Evolutionary conservation across 2,888 invertebrate genomes (phyloP), one percentile per base, ranked within the genome.

Genomic region (Lathronympha strigana): DNA sequence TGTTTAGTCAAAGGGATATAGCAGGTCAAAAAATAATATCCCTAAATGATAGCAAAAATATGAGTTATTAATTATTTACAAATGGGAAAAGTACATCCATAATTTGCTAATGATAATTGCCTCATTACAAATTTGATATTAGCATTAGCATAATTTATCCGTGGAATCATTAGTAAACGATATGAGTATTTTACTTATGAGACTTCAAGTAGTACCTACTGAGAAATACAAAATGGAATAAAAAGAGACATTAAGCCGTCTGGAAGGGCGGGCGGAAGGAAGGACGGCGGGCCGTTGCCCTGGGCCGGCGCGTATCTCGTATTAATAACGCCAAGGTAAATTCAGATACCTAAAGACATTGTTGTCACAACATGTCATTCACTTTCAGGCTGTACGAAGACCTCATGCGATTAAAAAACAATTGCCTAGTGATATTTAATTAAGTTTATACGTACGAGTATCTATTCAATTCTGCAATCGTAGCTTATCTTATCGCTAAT

Each of bases 251-350:
- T 25, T 11, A 54, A 67, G 67, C 40, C 49, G 73, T 70, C 67
- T 68, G 74, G 71, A 73, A 74, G 74, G 74, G 75, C 73, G 75
- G 73, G 74, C 75, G 80, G 77, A 80, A 79, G 82, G 84, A 88
- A 90, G 88, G 88, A 82, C 87, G 49, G 54, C 64, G 70, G 87
- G 87, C 72, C 87, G 73, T 83, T 87, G 86, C 81, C 83, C 86
- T 78, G 75, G 21, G 40, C 72, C 71, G 73, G 69, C 67, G 55
- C 63, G 54, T 54, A 61, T 66, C 60, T 66, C 47, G 49, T 66
- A 66, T 64, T 64, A 49, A 66, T 61, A 66, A 47, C 61, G 33
- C 33, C 66, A 66, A 66, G 66, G 66, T 66, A 66, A 66, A 31
- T 31, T 31, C 31, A 21, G 54, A 61, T 54, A 66, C 62, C 62